Evolutionary conservation across 2,113 vertebrate genomes (phyloP).

Genomic region (Cavia aperea): DNA sequence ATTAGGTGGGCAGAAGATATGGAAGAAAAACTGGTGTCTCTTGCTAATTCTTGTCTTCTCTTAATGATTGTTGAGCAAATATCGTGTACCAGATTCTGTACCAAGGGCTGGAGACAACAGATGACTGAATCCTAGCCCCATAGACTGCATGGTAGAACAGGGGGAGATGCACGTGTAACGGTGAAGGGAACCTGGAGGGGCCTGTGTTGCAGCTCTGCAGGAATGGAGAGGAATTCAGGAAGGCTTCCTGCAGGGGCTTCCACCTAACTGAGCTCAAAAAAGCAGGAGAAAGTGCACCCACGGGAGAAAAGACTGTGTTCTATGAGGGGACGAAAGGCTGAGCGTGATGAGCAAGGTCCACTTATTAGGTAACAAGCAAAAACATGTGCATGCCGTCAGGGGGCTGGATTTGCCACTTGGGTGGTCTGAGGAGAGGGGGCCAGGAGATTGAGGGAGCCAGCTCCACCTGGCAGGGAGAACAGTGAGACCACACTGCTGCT

Average conservation of each 20-base stretch:
- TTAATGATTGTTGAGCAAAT: neutral
- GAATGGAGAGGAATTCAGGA: neutral
- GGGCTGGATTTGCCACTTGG: neutral
- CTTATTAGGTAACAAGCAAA: neutral
- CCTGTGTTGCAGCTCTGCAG: neutral
- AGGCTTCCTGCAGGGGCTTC: neutral
- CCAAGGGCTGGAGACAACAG: neutral
- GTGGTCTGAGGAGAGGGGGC: neutral
- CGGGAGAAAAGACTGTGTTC: neutral
- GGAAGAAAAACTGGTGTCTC: neutral
- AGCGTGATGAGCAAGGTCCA: neutral
- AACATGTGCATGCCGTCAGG: neutral
- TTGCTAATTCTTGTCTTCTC: neutral
- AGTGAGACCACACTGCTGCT: neutral
- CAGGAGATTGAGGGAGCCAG: neutral
- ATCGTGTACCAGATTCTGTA: neutral
- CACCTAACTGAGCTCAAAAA: neutral
- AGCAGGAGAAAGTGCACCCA: neutral
- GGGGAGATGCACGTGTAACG: neutral
- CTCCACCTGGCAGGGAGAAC: neutral
- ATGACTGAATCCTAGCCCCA: neutral
- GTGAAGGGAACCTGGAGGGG: fast-evolving
- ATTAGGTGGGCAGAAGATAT: neutral
- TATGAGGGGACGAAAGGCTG: neutral
- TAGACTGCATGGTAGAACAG: neutral